phyloP scores from a whole-genome alignment of 2,797 vertebrate genomes.

The Lutra lutra region DNA sequence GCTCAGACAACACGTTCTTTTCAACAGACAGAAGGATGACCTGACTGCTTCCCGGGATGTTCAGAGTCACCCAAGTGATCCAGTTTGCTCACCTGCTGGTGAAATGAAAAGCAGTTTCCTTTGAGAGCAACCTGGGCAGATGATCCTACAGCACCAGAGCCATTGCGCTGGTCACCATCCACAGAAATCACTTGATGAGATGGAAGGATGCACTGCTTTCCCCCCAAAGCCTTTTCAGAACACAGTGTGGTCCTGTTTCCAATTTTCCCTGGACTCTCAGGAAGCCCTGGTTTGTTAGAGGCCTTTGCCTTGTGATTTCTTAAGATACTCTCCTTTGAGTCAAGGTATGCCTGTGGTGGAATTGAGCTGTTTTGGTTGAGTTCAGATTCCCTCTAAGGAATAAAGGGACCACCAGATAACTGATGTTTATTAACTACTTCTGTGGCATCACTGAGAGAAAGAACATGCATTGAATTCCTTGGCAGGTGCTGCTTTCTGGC shows the following conservation, averaged over 20 bases:
- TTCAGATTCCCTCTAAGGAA: neutral
- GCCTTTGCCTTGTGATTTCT: neutral
- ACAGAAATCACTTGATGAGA: neutral
- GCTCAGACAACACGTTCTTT: neutral
- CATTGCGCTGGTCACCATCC: neutral
- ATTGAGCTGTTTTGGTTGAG: neutral
- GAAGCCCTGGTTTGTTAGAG: neutral
- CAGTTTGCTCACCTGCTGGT: neutral
- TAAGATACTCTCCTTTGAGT: neutral
- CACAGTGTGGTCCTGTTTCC: no score
- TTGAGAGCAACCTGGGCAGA: neutral
- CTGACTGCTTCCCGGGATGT: neutral
- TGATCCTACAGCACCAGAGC: neutral
- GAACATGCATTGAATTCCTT: neutral
- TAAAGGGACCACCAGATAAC: neutral
- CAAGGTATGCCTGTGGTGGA: neutral
- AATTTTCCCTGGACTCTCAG: neutral
- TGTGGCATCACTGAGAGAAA: neutral
- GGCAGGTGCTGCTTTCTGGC: no score
- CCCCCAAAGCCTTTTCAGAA: neutral
- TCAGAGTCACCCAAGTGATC: neutral
- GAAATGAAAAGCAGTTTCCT: neutral
- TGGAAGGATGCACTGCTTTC: neutral
- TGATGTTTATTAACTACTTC: neutral
- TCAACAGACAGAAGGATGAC: neutral